Evolutionary conservation across 1,140 invertebrate genomes (phyloP), one percentile per base, ranked within the genome.

Genomic region (Idris sp.): DNA sequence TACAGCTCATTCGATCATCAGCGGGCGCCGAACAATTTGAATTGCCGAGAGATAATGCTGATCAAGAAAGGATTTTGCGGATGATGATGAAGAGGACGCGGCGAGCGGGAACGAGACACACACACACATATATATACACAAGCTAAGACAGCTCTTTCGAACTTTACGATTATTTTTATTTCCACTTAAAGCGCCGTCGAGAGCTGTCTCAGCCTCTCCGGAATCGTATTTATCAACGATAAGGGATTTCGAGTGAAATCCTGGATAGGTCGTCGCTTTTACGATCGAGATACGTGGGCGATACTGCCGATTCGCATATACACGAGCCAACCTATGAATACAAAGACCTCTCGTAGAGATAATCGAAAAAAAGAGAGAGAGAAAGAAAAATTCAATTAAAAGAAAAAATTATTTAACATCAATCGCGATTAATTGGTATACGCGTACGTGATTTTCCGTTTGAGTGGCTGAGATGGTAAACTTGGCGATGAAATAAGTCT

Each of bases 151-250:
- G 61, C 61, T 67, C 71, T 49, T 71, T 25, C 35, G 56, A 40
- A 74, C 67, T 80, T 79, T 80, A 82, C 79, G 77, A 80, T 80
- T 77, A 82, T 78, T 78, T 82, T 80, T 79, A 80, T 82, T 78
- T 68, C 56, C 62, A 74, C 74, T 75, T 79, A 79, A 78, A 69
- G 59, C 51, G 56, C 48, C 62, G 61, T 75, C 72, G 72, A 64
- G 49, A 74, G 64, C 41, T 59, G 64, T 65, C 74, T 69, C 67
- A 46, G 58, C 46, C 61, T 74, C 44, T 15, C 36, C 40, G 62
- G 35, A 69, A 76, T 74, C 73, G 73, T 79, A 78, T 79, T 79
- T 79, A 79, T 79, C 78, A 78, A 72, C 76, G 78, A 78, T 79
- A 79, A 78, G 76, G 76, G 69, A 79, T 79, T 79, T 78, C 69